Evolutionary conservation across 2,113 vertebrate genomes (phyloP).

Genomic region (Rhea pennata): DNA sequence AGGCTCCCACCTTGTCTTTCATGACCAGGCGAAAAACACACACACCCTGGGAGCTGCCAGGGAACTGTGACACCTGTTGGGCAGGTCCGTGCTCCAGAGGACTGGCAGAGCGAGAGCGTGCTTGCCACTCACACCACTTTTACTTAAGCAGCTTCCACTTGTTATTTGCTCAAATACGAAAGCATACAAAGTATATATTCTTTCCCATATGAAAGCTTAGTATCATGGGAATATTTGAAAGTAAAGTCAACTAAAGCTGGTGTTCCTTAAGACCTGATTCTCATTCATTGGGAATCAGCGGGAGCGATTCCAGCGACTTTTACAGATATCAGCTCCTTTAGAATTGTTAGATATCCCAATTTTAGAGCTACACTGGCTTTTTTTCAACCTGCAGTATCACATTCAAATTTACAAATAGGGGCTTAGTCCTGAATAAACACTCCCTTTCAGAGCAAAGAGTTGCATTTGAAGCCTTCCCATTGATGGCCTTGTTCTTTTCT

Average conservation of each 20-base stretch:
- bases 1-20: not conserved
- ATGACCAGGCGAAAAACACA: not conserved
- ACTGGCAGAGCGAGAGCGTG: not conserved
- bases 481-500: not conserved
- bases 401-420: not conserved
- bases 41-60: not conserved
- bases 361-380: not conserved
- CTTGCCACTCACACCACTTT: not conserved
- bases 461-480: not conserved
- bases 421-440: not conserved
- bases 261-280: not conserved
- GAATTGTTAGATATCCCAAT: not conserved
- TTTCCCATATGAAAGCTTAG: not conserved
- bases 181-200: too few species aligned
- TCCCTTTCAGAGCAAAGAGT: not conserved
- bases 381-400: not conserved
- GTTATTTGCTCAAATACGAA: not conserved
- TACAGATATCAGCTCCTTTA: not conserved
- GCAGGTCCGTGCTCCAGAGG: not conserved
- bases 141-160: not conserved
- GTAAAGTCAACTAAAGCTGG: not conserved
- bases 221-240: not conserved
- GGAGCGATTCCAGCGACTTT: not conserved
- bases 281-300: not conserved
- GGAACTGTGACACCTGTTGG: not conserved